phyloP scores from a whole-genome alignment of 1,140 invertebrate species.

The Mylabris phalerata region DNA sequence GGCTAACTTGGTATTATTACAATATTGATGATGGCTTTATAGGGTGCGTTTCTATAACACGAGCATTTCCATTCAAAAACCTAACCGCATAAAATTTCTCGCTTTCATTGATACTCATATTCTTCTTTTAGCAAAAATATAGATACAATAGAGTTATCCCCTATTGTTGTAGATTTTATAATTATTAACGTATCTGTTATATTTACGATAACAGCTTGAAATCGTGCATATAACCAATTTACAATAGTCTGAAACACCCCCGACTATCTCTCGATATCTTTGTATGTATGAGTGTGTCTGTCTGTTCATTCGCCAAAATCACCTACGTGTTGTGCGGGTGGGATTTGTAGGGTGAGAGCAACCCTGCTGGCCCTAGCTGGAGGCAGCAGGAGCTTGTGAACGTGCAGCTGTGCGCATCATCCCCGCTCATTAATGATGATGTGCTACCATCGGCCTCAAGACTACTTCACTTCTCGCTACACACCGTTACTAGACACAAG shows the following conservation, averaged over 20 bases:
- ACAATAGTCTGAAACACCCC: slow-evolving; percentile 2
- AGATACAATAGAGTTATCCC: too few species aligned
- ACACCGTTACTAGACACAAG: slow-evolving; percentile 20
- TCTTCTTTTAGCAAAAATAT: too few species aligned
- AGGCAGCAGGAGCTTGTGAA: slow-evolving; percentile 25
- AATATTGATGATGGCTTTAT: too few species aligned
- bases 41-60: too few species aligned
- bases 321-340: slow-evolving; percentile 25
- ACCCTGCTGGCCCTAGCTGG: slow-evolving; percentile 16
- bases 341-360: slow-evolving; percentile 10
- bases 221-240: slow-evolving; percentile 4
- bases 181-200: too few species aligned
- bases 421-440: slow-evolving; percentile 37
- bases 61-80: too few species aligned
- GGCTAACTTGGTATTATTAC: slow-evolving; percentile 1
- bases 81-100: too few species aligned
- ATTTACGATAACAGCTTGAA: background rate
- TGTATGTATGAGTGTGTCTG: too few species aligned
- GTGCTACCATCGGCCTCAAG: slow-evolving; percentile 35
- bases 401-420: slow-evolving; percentile 30
- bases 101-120: too few species aligned
- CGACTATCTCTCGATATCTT: too few species aligned
- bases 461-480: slow-evolving; percentile 37
- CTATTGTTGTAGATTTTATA: too few species aligned
- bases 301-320: slow-evolving; percentile 13